Evolutionary conservation across 1,140 invertebrate genomes (phyloP).

Genomic region (Hyphantria cunea): DNA sequence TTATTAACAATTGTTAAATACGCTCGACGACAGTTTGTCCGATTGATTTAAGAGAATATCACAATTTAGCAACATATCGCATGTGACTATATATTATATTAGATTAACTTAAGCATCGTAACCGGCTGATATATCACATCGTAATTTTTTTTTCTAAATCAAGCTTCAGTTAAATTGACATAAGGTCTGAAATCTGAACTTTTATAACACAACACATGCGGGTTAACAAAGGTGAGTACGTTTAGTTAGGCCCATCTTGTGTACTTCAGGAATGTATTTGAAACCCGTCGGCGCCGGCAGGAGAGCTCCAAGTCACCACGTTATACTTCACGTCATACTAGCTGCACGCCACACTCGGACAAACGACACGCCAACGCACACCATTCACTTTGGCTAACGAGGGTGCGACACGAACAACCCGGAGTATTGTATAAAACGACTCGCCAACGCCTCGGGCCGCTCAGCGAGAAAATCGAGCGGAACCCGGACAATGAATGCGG

Average conservation of each 20-base stretch:
- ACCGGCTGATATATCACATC: not conserved
- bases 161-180: not conserved
- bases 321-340: not conserved
- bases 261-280: too few species aligned
- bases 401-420: constrained; percentile 11
- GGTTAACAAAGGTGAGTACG: too few species aligned
- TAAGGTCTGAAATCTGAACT: not conserved
- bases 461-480: too few species aligned
- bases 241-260: too few species aligned
- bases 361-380: constrained; percentile 16
- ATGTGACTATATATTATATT: not conserved
- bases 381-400: constrained; percentile 14
- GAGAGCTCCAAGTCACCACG: constrained; percentile 26
- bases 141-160: not conserved
- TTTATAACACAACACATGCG: too few species aligned
- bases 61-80: constrained; percentile 11
- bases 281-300: constrained; percentile 5
- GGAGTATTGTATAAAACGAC: constrained; percentile 6
- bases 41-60: constrained; percentile 15
- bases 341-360: constrained; percentile 11
- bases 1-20: constrained; percentile 20
- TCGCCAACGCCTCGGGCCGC: not conserved
- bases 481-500: too few species aligned
- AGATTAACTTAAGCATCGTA: not conserved
- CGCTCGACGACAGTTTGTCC: constrained; percentile 16